A percentile compares a stretch with the other conserved stretches of the same genome.
Evolutionary conservation across 2,888 invertebrate species (phyloP).

Genomic region (Drosophila macrospina): DNA sequence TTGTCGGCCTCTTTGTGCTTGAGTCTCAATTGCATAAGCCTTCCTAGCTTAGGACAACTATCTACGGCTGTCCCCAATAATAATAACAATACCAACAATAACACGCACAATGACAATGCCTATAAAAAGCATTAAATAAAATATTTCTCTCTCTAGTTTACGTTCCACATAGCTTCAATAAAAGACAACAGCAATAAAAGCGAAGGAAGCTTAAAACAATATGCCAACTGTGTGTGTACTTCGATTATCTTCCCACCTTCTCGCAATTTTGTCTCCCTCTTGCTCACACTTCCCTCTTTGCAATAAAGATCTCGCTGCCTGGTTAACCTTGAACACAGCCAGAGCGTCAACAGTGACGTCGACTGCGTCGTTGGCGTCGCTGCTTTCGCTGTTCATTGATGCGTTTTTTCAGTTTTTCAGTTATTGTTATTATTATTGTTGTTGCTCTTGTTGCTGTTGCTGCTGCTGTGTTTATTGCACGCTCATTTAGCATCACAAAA

Average conservation of each 20-base stretch:
- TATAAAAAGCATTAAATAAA: slow-evolving; percentile 23
- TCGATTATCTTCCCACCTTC: not conserved
- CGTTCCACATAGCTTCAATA: not conserved
- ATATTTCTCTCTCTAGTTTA: slow-evolving; percentile 49
- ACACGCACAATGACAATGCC: slow-evolving; percentile 22
- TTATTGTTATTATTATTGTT: slow-evolving; percentile 22
- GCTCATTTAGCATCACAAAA: slow-evolving; percentile 38
- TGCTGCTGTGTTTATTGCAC: slow-evolving; percentile 43
- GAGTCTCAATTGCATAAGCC: slow-evolving; percentile 50
- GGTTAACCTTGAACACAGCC: slow-evolving; percentile 62
- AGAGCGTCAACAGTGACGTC: slow-evolving; percentile 13
- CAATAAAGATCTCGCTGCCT: slow-evolving; percentile 34
- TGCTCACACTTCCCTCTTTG: not conserved
- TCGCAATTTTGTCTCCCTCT: not conserved
- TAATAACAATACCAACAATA: slow-evolving; percentile 8
- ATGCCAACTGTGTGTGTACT: too few species aligned
- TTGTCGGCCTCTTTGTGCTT: slow-evolving; percentile 3
- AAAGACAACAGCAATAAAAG: not conserved
- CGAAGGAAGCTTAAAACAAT: too few species aligned
- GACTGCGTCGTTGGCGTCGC: slow-evolving; percentile 23
- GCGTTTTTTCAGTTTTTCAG: slow-evolving; percentile 56
- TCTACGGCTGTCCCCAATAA: slow-evolving; percentile 17
- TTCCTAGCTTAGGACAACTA: slow-evolving; percentile 32
- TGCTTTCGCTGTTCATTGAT: slow-evolving; percentile 62
- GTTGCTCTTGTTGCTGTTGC: slow-evolving; percentile 20